Percentiles rank a stretch among this genome's conserved stretches.
Evolutionary conservation across 2,113 vertebrate genomes (phyloP).

Genomic region (Spea multiplicata): DNA sequence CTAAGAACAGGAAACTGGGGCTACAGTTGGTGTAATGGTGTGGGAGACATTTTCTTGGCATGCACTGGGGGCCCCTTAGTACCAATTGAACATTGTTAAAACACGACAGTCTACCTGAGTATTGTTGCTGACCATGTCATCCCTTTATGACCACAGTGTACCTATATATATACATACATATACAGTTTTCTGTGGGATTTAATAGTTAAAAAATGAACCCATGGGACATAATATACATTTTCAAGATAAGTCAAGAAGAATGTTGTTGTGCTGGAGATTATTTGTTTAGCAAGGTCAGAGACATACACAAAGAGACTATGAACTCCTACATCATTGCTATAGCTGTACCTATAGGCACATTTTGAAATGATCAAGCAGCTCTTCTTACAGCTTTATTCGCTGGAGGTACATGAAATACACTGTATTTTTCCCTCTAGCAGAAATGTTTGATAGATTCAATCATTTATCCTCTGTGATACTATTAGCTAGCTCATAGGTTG

Average conservation of each 20-base stretch:
- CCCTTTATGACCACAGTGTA: too few species aligned
- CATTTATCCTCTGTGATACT: background rate
- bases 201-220: too few species aligned
- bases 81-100: too few species aligned
- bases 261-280: background rate
- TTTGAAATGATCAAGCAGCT: slow-evolving; percentile 5
- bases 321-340: background rate
- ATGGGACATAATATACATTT: too few species aligned
- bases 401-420: background rate
- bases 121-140: too few species aligned
- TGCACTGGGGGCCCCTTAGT: too few species aligned
- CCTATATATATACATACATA: too few species aligned
- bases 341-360: slow-evolving; percentile 2
- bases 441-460: background rate
- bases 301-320: background rate
- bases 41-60: too few species aligned
- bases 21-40: too few species aligned
- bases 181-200: too few species aligned
- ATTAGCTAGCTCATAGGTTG: background rate
- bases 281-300: background rate
- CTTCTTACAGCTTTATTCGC: background rate
- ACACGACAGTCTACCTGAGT: too few species aligned
- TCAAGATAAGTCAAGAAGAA: background rate
- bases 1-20: too few species aligned
- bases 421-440: background rate